phyloP scores from a whole-genome alignment of 1,140 invertebrate genomes.

The Maconellicoccus hirsutus region DNA sequence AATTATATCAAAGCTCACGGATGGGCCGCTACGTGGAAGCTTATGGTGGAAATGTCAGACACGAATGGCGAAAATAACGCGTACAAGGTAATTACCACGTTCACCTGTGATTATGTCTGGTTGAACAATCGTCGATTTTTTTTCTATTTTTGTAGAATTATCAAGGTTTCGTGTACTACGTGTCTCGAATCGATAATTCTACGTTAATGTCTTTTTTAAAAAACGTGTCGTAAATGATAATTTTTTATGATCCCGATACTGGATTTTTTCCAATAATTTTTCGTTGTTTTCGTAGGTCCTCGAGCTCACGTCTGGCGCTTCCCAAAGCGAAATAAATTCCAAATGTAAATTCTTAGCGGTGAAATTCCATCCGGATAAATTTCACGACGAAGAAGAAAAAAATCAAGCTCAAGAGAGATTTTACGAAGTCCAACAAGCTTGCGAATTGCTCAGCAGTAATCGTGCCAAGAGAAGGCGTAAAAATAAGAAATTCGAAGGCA shows the following conservation, averaged over 20 bases:
- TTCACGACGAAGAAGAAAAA: constrained; percentile 52
- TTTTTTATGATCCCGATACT: too few species aligned
- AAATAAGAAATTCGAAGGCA: constrained; percentile 47
- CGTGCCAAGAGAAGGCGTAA: constrained; percentile 56
- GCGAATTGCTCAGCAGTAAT: constrained; percentile 75
- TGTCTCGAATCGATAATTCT: too few species aligned
- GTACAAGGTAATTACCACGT: constrained; percentile 55
- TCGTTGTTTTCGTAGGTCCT: constrained; percentile 45
- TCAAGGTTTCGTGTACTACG: too few species aligned
- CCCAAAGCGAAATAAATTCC: constrained; percentile 72
- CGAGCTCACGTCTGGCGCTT: constrained; percentile 56
- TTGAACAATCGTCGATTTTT: too few species aligned
- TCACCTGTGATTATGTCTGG: not conserved
- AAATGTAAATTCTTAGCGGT: constrained; percentile 68
- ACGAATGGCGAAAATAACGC: constrained; percentile 81
- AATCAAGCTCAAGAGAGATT: constrained; percentile 68
- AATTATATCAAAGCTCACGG: constrained; percentile 63
- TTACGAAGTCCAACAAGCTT: constrained; percentile 86
- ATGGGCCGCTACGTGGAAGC: constrained; percentile 66
- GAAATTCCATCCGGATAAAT: constrained; percentile 88
- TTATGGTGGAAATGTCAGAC: constrained; percentile 74
- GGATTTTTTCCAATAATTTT: too few species aligned
- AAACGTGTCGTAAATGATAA: too few species aligned
- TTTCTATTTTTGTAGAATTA: too few species aligned
- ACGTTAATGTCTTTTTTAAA: too few species aligned